Conservation (phyloP, 2,888 invertebrate genomes). For the Cerceris rybyensis region DNA sequence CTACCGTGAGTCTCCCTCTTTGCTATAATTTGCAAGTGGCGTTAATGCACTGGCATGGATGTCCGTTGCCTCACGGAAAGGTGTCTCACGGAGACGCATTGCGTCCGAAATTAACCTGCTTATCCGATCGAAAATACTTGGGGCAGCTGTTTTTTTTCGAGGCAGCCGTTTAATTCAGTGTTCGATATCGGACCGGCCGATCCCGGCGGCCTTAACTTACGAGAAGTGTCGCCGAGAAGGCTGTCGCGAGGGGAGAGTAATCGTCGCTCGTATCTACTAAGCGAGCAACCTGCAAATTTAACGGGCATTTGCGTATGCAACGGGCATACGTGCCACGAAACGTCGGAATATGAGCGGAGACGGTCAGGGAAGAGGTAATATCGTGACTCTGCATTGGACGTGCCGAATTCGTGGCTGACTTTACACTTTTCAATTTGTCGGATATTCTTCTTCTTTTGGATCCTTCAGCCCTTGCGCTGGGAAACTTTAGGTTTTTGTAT, state of each 20-base stretch:
- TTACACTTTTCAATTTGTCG: neutral
- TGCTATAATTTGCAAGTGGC: slow-evolving; percentile 20
- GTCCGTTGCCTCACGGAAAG: slow-evolving; percentile 50
- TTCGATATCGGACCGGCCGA: slow-evolving; percentile 52
- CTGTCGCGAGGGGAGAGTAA: slow-evolving; percentile 43
- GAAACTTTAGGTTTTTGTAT: no score
- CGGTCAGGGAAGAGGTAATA: neutral
- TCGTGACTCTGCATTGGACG: neutral
- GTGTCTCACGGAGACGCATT: slow-evolving; percentile 48
- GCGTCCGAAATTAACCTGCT: slow-evolving; percentile 60
- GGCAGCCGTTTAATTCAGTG: slow-evolving; percentile 65
- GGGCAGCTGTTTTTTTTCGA: slow-evolving; percentile 61
- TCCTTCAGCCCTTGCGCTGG: no score
- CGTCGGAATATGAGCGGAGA: slow-evolving; percentile 34
- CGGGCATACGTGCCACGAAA: slow-evolving; percentile 8
- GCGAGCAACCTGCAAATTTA: slow-evolving; percentile 41
- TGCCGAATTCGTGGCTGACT: neutral
- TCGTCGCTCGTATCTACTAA: slow-evolving; percentile 55
- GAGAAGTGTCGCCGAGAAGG: slow-evolving; percentile 52
- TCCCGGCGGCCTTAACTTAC: slow-evolving; percentile 42
- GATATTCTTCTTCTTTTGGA: no score
- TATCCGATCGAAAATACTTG: slow-evolving; percentile 60
- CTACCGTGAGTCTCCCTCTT: neutral
- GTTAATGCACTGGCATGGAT: slow-evolving; percentile 32
- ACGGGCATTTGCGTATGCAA: slow-evolving; percentile 44